Conservation (phyloP, 2,797 vertebrate genomes). For the Sebastolobus alascanus region DNA sequence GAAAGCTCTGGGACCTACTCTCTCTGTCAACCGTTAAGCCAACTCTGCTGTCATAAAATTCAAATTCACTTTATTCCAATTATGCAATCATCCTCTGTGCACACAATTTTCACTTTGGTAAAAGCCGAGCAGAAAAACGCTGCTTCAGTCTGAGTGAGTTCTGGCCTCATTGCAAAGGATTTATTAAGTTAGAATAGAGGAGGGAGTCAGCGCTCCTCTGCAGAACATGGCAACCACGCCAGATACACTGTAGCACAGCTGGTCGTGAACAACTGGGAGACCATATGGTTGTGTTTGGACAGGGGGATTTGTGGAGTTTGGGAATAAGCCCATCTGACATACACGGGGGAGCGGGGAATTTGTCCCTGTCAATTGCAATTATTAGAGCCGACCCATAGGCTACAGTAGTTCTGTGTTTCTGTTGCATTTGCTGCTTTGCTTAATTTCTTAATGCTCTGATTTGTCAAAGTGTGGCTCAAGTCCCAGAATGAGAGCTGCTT, state of each 20-base stretch:
- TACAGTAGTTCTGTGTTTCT: constrained; percentile 54
- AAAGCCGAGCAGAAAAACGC: constrained; percentile 43
- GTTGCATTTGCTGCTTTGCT: constrained; percentile 45
- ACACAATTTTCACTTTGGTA: constrained; percentile 39
- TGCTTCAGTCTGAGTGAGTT: constrained; percentile 49
- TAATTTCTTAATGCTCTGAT: constrained; percentile 64
- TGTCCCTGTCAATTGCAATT: constrained; percentile 82
- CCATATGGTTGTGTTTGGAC: constrained; percentile 87
- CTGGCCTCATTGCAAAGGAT: constrained; percentile 63
- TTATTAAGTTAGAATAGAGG: constrained; percentile 64
- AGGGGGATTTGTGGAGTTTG: constrained; percentile 83
- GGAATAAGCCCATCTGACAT: constrained; percentile 82
- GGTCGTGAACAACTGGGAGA: constrained; percentile 80
- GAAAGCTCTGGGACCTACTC: constrained; percentile 1
- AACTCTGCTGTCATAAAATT: constrained; percentile 35
- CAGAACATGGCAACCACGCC: constrained; percentile 56
- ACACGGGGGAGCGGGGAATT: constrained; percentile 71
- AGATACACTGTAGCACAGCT: constrained; percentile 79
- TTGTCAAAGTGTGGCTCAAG: constrained; percentile 57
- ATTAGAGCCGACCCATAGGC: constrained; percentile 66
- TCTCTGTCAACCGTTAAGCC: constrained; percentile 29
- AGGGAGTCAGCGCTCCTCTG: constrained; percentile 25
- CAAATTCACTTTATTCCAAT: constrained; percentile 38
- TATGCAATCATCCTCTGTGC: constrained; percentile 30
- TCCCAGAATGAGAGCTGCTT: constrained; percentile 50